Conservation (phyloP, 2,113 vertebrate species). For the Rhinichthys klamathensis region DNA sequence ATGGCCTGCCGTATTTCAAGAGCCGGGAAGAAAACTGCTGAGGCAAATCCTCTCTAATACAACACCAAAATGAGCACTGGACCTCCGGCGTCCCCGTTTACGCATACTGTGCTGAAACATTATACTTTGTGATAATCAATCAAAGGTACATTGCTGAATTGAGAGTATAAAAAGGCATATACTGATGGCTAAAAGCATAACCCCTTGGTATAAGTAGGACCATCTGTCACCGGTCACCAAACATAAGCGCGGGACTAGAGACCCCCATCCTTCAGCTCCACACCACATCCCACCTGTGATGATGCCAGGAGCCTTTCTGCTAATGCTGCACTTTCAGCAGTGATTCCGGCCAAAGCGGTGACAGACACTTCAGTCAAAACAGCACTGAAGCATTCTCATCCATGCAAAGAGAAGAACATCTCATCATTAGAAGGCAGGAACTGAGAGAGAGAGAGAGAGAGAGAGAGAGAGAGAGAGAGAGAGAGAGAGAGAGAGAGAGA, state of each 20-base stretch:
- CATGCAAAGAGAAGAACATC: constrained; percentile 52
- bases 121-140: constrained; percentile 3
- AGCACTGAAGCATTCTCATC: constrained; percentile 55
- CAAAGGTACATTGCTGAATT: constrained; percentile 1
- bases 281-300: constrained; percentile 61
- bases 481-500: neutral
- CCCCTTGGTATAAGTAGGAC: neutral
- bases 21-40: neutral
- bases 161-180: neutral
- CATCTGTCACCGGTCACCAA: constrained; percentile 64
- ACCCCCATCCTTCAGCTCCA: constrained; percentile 70
- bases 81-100: constrained; percentile 10
- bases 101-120: constrained; percentile 12
- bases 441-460: neutral
- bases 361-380: constrained; percentile 66
- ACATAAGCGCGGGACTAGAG: constrained; percentile 56
- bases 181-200: constrained; percentile 37
- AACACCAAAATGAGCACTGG: constrained; percentile 25
- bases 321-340: constrained; percentile 62
- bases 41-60: constrained; percentile 26
- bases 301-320: constrained; percentile 62
- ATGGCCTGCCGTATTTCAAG: neutral
- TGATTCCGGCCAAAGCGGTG: constrained; percentile 57
- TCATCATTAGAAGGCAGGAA: constrained; percentile 43
- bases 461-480: neutral